Conservation (phyloP, 1,140 invertebrate genomes). For the Atopsyche davidsoni region DNA sequence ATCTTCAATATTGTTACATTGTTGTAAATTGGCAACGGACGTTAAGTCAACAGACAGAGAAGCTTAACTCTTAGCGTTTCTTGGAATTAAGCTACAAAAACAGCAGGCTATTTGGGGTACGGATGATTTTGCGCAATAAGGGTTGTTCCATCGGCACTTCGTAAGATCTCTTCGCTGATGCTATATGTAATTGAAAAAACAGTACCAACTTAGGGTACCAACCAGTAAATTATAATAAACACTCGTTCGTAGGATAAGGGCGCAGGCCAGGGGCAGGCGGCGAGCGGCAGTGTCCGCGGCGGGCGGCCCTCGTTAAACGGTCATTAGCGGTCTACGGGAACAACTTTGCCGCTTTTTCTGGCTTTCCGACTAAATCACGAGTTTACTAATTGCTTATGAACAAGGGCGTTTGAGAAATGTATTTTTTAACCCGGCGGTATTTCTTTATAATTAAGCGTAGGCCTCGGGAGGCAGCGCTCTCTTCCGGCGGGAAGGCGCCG, state of each 20-base stretch:
- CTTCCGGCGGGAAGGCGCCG: slow-evolving; percentile 7
- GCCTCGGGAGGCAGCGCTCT: background rate
- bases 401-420: slow-evolving; percentile 22
- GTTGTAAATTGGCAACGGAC: too few species aligned
- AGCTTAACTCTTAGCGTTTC: too few species aligned
- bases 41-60: too few species aligned
- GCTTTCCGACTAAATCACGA: slow-evolving; percentile 24
- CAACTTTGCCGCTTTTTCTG: slow-evolving; percentile 8
- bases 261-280: background rate
- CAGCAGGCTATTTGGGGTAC: too few species aligned
- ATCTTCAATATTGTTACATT: too few species aligned
- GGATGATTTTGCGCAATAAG: too few species aligned
- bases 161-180: too few species aligned
- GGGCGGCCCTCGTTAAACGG: slow-evolving; percentile 25
- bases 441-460: slow-evolving; percentile 25
- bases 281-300: background rate
- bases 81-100: too few species aligned
- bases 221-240: too few species aligned
- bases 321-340: slow-evolving; percentile 23
- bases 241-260: background rate
- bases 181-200: too few species aligned
- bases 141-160: too few species aligned
- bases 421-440: slow-evolving; percentile 22
- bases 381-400: slow-evolving; percentile 29
- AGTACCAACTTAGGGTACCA: too few species aligned